Conservation (phyloP, 2,797 vertebrate species). For the Galago senegalensis region DNA sequence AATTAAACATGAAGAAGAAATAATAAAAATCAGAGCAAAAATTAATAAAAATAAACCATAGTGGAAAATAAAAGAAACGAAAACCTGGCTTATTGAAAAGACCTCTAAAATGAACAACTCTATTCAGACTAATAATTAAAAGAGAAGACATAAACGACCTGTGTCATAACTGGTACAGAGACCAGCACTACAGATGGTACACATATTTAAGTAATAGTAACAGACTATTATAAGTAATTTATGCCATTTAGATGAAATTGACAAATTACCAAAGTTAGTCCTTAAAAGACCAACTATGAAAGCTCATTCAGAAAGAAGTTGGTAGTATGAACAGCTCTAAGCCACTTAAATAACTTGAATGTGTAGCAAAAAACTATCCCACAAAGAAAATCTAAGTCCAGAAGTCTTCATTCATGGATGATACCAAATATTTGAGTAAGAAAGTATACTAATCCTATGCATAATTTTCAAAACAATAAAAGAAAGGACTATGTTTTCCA, state of each 20-base stretch:
- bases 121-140: neutral
- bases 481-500: neutral
- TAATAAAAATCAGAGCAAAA: neutral
- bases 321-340: neutral
- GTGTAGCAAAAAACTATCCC: neutral
- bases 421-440: neutral
- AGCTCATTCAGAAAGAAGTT: neutral
- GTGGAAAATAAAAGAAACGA: neutral
- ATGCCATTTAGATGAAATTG: neutral
- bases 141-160: neutral
- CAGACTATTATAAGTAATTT: neutral
- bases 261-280: neutral
- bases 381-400: neutral
- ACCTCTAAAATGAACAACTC: neutral
- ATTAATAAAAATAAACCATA: neutral
- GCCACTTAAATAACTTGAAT: neutral
- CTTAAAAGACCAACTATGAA: neutral
- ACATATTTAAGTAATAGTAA: neutral
- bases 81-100: neutral
- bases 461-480: neutral
- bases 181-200: neutral
- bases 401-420: neutral
- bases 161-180: neutral
- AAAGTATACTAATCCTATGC: neutral
- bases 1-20: constrained; percentile 12